Evolutionary conservation across 2,888 invertebrate genomes (phyloP).

Genomic region (Luperina nickerlii): DNA sequence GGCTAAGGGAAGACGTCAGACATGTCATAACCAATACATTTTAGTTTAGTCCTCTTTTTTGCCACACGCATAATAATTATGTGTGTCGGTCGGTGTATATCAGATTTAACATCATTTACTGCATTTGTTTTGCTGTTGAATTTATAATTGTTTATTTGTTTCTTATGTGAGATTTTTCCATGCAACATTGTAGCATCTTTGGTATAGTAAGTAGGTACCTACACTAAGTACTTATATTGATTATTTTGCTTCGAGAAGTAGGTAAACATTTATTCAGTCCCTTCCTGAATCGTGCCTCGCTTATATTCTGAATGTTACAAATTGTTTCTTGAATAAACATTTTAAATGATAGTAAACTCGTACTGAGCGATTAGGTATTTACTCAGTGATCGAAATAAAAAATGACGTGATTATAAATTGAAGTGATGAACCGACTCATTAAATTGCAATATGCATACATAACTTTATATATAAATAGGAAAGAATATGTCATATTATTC

Average conservation of each 20-base stretch:
- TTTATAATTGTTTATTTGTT: conserved; percentile 37
- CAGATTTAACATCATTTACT: conserved; percentile 51
- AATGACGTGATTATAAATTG: not conserved
- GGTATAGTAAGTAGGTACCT: not conserved
- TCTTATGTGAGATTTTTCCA: conserved; percentile 42
- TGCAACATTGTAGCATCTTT: conserved; percentile 13
- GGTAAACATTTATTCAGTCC: conserved; percentile 35
- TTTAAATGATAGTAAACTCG: not conserved
- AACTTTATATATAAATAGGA: not conserved
- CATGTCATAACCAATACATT: conserved; percentile 31
- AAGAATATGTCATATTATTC: not conserved
- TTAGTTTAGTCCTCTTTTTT: conserved; percentile 28
- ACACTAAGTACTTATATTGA: not conserved
- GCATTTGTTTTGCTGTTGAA: conserved; percentile 45
- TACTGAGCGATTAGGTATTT: not conserved
- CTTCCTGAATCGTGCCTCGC: conserved; percentile 36
- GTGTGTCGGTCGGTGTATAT: not conserved
- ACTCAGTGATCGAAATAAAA: not conserved
- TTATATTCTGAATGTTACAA: conserved; percentile 16
- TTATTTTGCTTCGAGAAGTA: conserved; percentile 5
- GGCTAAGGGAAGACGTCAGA: conserved; percentile 9
- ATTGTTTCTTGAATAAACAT: conserved; percentile 10
- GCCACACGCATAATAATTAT: not conserved
- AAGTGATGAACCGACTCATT: not conserved
- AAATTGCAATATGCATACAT: not conserved